These are phyloP conservation scores for Blastobasis lacticolella DNA, from an alignment of 2,888 invertebrate genomes.

Conservation along the genomic window DNA sequence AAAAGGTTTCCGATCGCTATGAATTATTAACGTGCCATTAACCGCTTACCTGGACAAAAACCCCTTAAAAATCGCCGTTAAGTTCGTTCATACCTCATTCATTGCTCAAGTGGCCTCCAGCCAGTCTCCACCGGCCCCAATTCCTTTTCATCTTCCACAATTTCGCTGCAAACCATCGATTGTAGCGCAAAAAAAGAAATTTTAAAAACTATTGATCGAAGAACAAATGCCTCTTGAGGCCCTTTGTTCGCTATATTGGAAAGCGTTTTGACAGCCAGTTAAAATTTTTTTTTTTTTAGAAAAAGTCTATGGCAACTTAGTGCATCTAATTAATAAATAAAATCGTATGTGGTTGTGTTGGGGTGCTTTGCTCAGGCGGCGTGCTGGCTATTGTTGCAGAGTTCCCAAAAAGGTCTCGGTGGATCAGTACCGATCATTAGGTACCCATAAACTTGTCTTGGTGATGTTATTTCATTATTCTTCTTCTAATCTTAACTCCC, in stretches of 20 bases:
- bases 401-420: no score
- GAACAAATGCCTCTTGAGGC: slow-evolving; percentile 65
- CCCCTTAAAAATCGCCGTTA: slow-evolving; percentile 59
- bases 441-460: no score
- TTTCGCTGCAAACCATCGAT: slow-evolving; percentile 48
- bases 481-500: no score
- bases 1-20: slow-evolving; percentile 28
- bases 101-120: slow-evolving; percentile 57
- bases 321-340: no score
- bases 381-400: no score
- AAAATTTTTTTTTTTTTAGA: slow-evolving; percentile 22
- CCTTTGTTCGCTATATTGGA: slow-evolving; percentile 66
- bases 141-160: slow-evolving; percentile 63
- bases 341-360: no score
- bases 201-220: slow-evolving; percentile 62
- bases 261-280: slow-evolving; percentile 57
- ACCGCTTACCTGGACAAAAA: slow-evolving; percentile 55
- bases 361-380: no score
- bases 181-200: slow-evolving; percentile 56
- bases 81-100: slow-evolving; percentile 54
- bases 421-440: no score
- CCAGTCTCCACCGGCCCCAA: slow-evolving; percentile 45
- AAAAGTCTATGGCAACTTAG: background rate
- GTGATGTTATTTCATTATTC: no score
- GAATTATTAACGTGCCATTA: slow-evolving; percentile 58